Evolutionary conservation across 2,888 invertebrate species (phyloP).

Genomic region (Galerucella pusilla): DNA sequence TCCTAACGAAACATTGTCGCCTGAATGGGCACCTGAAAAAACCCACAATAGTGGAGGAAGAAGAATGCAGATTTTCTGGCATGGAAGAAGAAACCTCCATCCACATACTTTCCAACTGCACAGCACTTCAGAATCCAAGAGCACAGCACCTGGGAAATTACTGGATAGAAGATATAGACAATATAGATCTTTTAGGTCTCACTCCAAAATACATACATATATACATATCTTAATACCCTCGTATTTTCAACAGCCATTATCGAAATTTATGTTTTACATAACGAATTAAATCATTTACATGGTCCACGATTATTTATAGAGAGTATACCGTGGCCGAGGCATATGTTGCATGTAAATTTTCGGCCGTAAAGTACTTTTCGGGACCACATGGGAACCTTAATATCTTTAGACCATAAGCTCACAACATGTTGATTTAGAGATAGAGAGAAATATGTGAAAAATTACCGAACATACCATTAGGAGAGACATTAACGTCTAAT

Average conservation of each 20-base stretch:
- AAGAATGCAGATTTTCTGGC: too few species aligned
- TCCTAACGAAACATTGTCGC: too few species aligned
- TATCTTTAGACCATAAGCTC: slow-evolving; percentile 31
- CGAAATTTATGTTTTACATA: slow-evolving; percentile 50
- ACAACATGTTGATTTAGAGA: slow-evolving; percentile 35
- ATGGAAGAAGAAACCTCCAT: too few species aligned
- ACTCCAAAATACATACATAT: too few species aligned
- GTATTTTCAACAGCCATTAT: slow-evolving; percentile 25
- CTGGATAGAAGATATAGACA: too few species aligned
- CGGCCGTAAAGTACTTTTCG: slow-evolving; percentile 46
- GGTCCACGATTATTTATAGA: slow-evolving; percentile 53
- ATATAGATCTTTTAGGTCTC: too few species aligned
- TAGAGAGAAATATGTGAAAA: slow-evolving; percentile 18
- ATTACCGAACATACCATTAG: slow-evolving; percentile 9
- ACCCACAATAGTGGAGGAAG: too few species aligned
- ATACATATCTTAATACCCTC: slow-evolving; percentile 5
- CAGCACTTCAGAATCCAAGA: too few species aligned
- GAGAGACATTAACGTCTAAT: slow-evolving; percentile 8
- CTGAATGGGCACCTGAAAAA: too few species aligned
- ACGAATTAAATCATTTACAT: slow-evolving; percentile 52
- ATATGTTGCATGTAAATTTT: slow-evolving; percentile 51
- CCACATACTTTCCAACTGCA: too few species aligned
- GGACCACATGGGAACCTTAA: slow-evolving; percentile 43
- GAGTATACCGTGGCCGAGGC: slow-evolving; percentile 44
- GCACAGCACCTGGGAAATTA: too few species aligned